Base-by-base conservation (phyloP, 2,113 vertebrate genomes). In the Onychostruthus taczanowskii region DNA sequence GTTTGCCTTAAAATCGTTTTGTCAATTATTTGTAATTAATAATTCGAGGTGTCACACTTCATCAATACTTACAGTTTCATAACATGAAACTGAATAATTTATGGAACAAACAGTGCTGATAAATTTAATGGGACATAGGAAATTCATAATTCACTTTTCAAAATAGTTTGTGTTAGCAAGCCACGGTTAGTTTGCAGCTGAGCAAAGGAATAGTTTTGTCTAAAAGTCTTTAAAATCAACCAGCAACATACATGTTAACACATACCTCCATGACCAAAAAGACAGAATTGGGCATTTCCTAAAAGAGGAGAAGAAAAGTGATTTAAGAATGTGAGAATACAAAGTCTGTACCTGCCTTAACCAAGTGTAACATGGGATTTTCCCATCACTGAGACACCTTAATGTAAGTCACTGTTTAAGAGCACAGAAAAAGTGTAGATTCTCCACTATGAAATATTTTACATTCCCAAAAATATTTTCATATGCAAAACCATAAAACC, bases 181-280 rank as follows among this genome's bases (percentile, higher is more conserved):
- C 21, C 28, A 30, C 13, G 13, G 56, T 83, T 94, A 87, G 31
- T 89, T 79, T 43, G 53, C 44, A 86, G 41, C 9, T 72, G 31
- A 43, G 49, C 49, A 92, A 92, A 77, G 3, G 20, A 44, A 20
- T 1, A 33, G 1, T 70, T 80, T 70, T 81, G 28, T 58, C 83
- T 59, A 74, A 85, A 97, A 77, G 84, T 70, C 77, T 72, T 88
- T 50, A 83, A 95, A 95, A 84, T 80, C 46, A 93, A 61, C 28
- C 69, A 96, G 87, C 85, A 66, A 82, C 24, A 79, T 16, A 7
- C 10, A 84, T 5, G 18, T 46, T 61, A 84, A 92, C 67, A 97
- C 98, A 94, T 97, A 99, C 99, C 98, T 99, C 99, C 99, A 99
- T 99, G 92, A 99, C 99, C 96, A 99, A 97, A 88, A 99, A 99